Percentiles rank a stretch among this genome's conserved stretches.
These are phyloP conservation scores for Lethrus apterus DNA, from an alignment of 1,140 invertebrate species.

Conservation along the genomic window DNA sequence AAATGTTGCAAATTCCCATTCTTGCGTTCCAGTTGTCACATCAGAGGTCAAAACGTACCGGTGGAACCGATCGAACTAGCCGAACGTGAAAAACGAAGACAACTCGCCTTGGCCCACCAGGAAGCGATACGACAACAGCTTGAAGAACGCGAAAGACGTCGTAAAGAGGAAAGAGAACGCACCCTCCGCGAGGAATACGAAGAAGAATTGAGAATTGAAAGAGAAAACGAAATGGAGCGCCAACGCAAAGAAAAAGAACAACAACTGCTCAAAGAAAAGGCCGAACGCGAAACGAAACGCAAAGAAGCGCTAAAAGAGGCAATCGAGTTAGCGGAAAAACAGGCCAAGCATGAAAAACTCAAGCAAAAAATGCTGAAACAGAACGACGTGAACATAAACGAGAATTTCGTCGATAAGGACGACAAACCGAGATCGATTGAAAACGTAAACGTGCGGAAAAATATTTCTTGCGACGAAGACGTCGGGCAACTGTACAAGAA, in stretches of 20 bases:
- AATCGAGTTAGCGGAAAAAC: conserved; percentile 53
- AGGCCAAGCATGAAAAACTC: conserved; percentile 49
- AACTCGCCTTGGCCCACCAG: conserved; percentile 64
- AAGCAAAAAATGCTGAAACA: conserved; percentile 39
- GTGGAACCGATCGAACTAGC: conserved; percentile 58
- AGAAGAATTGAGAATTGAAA: conserved; percentile 59
- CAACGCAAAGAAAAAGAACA: conserved; percentile 52
- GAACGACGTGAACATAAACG: conserved; percentile 18
- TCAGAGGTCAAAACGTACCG: conserved; percentile 66
- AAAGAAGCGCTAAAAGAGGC: conserved; percentile 53
- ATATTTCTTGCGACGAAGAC: conserved; percentile 7
- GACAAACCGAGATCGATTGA: conserved; percentile 15
- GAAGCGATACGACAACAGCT: conserved; percentile 64
- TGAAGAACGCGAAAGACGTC: conserved; percentile 57
- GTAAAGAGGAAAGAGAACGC: conserved; percentile 56
- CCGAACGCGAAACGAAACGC: conserved; percentile 49
- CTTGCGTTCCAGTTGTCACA: conserved; percentile 32
- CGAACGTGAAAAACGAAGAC: conserved; percentile 58
- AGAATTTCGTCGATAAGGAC: conserved; percentile 24
- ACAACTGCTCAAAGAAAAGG: conserved; percentile 51
- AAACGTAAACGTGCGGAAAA: background rate
- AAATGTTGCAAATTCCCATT: background rate
- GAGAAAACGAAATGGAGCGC: conserved; percentile 57
- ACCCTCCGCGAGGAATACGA: conserved; percentile 54
- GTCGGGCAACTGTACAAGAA: background rate